Evolutionary conservation across 1,140 invertebrate genomes (phyloP).

Genomic region (Camponotus pennsylvanicus): DNA sequence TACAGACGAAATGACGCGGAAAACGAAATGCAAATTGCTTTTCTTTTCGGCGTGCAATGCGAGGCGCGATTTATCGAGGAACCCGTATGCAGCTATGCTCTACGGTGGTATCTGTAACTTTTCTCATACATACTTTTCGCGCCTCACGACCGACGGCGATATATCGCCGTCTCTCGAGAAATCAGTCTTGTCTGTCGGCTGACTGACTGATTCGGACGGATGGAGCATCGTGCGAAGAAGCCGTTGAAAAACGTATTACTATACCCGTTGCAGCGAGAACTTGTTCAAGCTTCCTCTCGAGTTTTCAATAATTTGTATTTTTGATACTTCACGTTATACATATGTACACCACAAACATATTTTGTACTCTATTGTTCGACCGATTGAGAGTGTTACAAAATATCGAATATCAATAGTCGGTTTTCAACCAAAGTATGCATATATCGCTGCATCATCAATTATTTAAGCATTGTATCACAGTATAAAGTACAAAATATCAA

Average conservation of each 20-base stretch:
- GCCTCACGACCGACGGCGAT: conserved; percentile 26
- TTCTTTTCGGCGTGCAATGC: conserved; percentile 58
- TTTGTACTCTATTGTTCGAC: background rate
- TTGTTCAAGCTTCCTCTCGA: background rate
- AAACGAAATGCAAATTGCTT: conserved; percentile 72
- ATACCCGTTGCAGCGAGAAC: background rate
- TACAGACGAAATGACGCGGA: conserved; percentile 59
- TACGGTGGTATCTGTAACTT: conserved; percentile 51
- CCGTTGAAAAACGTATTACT: background rate
- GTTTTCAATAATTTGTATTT: background rate
- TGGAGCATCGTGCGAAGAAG: background rate
- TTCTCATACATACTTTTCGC: conserved; percentile 38
- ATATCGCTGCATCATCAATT: background rate
- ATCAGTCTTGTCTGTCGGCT: conserved; percentile 7
- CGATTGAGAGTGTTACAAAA: background rate
- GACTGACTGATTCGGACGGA: conserved; percentile 22
- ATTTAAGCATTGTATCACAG: background rate
- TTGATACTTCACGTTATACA: background rate
- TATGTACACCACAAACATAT: background rate
- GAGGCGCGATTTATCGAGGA: conserved; percentile 54
- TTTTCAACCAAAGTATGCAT: background rate
- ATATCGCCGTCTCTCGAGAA: conserved; percentile 32
- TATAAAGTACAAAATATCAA: background rate
- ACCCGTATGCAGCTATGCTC: background rate
- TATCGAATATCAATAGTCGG: background rate